phyloP scores from a whole-genome alignment of 2,797 vertebrate genomes.

The Myioborus miniatus region DNA sequence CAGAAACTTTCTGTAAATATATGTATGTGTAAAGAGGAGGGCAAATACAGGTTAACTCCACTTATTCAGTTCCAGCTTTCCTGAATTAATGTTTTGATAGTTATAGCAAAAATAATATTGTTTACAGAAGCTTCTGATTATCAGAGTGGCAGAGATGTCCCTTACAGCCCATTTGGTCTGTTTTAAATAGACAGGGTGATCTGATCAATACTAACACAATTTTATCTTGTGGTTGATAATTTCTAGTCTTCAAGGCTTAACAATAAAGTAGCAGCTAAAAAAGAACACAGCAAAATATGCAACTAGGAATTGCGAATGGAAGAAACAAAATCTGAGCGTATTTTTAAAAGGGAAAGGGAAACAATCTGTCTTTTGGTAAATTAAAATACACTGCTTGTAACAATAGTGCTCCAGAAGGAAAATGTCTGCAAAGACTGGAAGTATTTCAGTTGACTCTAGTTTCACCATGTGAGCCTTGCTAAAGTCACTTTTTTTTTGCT shows the following conservation, averaged over 20 bases:
- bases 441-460: neutral
- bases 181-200: neutral
- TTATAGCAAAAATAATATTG: conserved; percentile 15
- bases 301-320: neutral
- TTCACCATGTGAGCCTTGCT: neutral
- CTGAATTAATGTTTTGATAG: conserved; percentile 51
- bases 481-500: neutral
- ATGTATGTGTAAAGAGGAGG: conserved; percentile 33
- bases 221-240: neutral
- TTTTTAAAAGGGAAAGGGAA: conserved; percentile 1
- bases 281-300: neutral
- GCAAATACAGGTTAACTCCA: conserved; percentile 51
- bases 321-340: neutral
- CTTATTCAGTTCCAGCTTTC: conserved; percentile 24
- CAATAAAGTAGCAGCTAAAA: neutral
- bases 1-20: conserved; percentile 61
- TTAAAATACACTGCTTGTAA: neutral
- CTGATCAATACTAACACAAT: neutral
- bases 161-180: neutral
- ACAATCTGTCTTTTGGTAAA: neutral
- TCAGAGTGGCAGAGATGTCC: neutral
- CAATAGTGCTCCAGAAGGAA: neutral
- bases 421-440: neutral
- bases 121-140: conserved; percentile 56
- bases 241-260: neutral